phyloP scores from a whole-genome alignment of 2,888 invertebrate genomes.

The Nesidiocoris tenuis region DNA sequence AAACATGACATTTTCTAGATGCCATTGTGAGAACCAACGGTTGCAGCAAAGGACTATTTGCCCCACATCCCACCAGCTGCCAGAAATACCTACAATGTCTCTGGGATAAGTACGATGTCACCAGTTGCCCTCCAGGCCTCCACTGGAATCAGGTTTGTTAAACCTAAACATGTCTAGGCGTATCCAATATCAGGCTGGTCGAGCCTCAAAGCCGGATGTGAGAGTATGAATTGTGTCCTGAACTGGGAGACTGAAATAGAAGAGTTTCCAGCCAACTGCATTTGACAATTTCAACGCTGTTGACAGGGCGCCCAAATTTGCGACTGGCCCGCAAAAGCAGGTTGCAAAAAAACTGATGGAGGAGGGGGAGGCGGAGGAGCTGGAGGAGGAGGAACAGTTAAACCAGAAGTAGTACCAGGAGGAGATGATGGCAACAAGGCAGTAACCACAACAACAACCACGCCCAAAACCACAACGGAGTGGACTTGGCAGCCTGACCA shows the following conservation, averaged over 20 bases:
- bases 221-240: no score
- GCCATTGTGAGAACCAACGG: constrained; percentile 40
- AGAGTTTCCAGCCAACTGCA: no score
- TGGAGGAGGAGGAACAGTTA: constrained; percentile 27
- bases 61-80: constrained; percentile 68
- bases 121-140: constrained; percentile 69
- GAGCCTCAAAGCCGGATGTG: no score
- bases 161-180: no score
- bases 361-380: constrained; percentile 7
- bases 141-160: constrained; percentile 69
- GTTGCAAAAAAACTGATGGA: constrained; percentile 29
- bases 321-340: constrained; percentile 50
- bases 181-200: no score
- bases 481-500: constrained; percentile 49
- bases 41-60: constrained; percentile 55
- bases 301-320: constrained; percentile 49
- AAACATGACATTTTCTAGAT: constrained; percentile 38
- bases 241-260: no score
- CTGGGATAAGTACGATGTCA: constrained; percentile 73
- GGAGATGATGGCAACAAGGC: constrained; percentile 3
- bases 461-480: constrained; percentile 46
- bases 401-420: constrained; percentile 42
- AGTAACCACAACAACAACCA: constrained; percentile 46
- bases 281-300: no score
- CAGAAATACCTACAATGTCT: constrained; percentile 73